Percentiles rank a stretch among this genome's conserved stretches.
phyloP scores from a whole-genome alignment of 2,888 invertebrate species.

The Drosophila tripunctata region DNA sequence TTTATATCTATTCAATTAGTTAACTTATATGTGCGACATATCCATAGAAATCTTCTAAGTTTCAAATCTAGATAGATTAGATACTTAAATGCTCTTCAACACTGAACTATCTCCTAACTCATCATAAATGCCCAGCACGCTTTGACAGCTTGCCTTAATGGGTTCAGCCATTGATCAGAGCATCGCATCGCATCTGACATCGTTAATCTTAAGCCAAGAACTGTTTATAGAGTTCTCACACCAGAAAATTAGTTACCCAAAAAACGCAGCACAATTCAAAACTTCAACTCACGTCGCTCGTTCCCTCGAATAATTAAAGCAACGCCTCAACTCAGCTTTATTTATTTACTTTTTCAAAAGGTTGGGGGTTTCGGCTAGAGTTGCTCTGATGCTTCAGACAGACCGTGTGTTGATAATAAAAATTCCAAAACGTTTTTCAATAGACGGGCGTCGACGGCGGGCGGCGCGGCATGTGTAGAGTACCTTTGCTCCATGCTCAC shows the following conservation, averaged over 20 bases:
- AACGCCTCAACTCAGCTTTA: conserved; percentile 36
- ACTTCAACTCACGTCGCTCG: conserved; percentile 63
- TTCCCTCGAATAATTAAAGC: conserved; percentile 60
- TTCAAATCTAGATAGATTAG: not conserved
- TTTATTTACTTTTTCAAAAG: not conserved
- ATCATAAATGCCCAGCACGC: conserved; percentile 47
- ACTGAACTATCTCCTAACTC: conserved; percentile 10
- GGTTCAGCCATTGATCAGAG: conserved; percentile 38
- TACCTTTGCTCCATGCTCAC: conserved; percentile 4
- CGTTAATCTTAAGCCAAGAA: conserved; percentile 66
- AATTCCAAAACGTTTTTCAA: conserved; percentile 77
- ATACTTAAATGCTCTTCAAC: not conserved
- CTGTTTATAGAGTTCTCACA: conserved; percentile 33
- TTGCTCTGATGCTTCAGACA: conserved; percentile 13
- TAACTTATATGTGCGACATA: too few relatives aligned
- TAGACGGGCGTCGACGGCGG: conserved; percentile 30
- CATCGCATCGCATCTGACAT: conserved; percentile 53
- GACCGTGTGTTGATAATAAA: conserved; percentile 61
- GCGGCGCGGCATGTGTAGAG: conserved; percentile 17
- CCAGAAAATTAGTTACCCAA: conserved; percentile 36
- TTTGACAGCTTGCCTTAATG: conserved; percentile 17
- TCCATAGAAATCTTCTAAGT: not conserved
- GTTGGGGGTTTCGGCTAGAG: conserved; percentile 1
- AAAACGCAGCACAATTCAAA: conserved; percentile 34
- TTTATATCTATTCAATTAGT: not conserved